Evolutionary conservation across 2,888 invertebrate species (phyloP), one percentile per base, ranked within the genome.

Genomic region (Cosmopolites sordidus): DNA sequence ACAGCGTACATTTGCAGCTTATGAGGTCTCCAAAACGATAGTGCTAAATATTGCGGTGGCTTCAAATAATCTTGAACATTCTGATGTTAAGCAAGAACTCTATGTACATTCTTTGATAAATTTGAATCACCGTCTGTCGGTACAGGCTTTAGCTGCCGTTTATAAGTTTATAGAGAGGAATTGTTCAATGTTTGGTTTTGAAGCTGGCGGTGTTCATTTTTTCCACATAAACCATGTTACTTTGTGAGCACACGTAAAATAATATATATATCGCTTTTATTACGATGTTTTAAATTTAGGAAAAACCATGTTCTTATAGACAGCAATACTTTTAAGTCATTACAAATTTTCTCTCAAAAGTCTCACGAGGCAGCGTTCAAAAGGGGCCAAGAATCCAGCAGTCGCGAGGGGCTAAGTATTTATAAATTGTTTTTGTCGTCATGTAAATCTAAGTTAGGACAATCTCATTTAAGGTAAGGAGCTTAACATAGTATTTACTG

Each of bases 301-400:
- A 77, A 79, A 44, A 81, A 87, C 65, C 77, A 85, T 63, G 82
- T 90, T 14, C 79, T 82, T 59, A 77, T 90, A 54, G 87, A 89
- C 71, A 79, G 82, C 30, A 83, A 84, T 59, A 83, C 86, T 0
- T 88, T 84, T 70, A 80, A 81, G 51, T 86, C 87, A 0, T 75
- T 94, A 37, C 86, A 90, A 70, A 84, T 94, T 59, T 89, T 92
- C 71, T 81, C 83, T 57, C 76, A 80, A 1, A 79, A 82, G 46
- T 76, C 81, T 1, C 89, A 90, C 66, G 89, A 90, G 6, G 86
- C 89, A 54, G 80, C 80, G 27, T 87, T 85, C 69, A 89, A 87
- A 70, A 79, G 81, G 55, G 84, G 85, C 4, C 76, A 76, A 18
- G 76, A 76, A 1, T 77, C 77, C 5, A 75, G 76, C 56, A 76